Conservation (phyloP, 1,140 invertebrate genomes). For the Calosoma granatense region DNA sequence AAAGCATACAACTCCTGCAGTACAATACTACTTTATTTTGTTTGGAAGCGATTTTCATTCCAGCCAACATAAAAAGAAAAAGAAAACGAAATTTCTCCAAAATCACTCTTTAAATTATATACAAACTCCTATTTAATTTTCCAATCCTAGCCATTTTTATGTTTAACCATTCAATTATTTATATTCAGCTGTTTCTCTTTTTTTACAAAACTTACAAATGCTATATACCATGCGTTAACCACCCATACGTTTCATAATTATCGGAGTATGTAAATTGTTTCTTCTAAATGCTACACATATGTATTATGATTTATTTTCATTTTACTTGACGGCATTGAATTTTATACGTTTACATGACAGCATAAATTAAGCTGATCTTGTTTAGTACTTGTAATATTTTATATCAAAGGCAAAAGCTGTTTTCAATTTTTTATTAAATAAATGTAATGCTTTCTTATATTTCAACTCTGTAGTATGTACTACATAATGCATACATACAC, state of each 20-base stretch:
- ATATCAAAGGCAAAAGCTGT: background rate
- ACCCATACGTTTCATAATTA: background rate
- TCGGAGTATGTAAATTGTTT: background rate
- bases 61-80: too few relatives aligned
- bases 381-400: background rate
- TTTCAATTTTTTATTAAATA: background rate
- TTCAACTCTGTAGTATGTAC: background rate
- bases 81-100: too few relatives aligned
- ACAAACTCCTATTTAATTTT: slow-evolving; percentile 1
- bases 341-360: background rate
- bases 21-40: too few relatives aligned
- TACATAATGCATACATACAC: background rate
- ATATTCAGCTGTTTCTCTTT: background rate
- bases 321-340: background rate
- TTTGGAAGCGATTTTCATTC: too few relatives aligned
- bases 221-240: background rate
- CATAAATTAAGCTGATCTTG: background rate
- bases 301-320: background rate
- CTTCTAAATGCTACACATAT: too few relatives aligned
- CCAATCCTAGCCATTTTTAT: background rate
- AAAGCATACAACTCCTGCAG: too few relatives aligned
- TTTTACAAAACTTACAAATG: slow-evolving; percentile 8
- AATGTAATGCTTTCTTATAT: background rate
- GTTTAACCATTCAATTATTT: background rate
- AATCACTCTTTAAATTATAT: slow-evolving; percentile 5